phyloP scores from a whole-genome alignment of 2,888 invertebrate species.

The Lathronympha strigana region DNA sequence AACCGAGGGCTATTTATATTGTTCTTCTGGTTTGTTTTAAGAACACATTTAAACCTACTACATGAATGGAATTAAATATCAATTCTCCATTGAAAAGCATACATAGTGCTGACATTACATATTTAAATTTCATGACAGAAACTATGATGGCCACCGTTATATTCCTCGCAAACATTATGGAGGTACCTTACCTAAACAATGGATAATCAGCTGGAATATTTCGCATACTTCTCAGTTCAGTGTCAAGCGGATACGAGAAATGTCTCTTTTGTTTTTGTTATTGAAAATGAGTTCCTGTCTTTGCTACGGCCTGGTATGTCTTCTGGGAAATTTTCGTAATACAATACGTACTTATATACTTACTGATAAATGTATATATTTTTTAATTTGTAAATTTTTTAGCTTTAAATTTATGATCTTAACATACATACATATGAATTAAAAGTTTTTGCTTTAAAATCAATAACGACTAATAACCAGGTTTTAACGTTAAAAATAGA shows the following conservation, averaged over 20 bases:
- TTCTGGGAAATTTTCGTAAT: slow-evolving; percentile 18
- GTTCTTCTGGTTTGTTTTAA: neutral
- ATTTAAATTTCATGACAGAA: neutral
- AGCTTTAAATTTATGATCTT: no score
- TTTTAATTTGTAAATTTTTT: no score
- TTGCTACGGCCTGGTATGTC: neutral
- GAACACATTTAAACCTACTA: neutral
- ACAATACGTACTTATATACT: neutral
- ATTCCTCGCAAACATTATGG: slow-evolving; percentile 8
- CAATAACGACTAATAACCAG: no score
- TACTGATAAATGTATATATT: no score
- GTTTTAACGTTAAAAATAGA: no score
- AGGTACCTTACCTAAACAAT: slow-evolving; percentile 18
- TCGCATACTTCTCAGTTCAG: slow-evolving; percentile 16
- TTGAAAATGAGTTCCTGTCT: slow-evolving; percentile 26
- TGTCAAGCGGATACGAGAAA: slow-evolving; percentile 27
- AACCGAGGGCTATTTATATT: neutral
- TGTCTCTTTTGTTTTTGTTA: slow-evolving; percentile 20
- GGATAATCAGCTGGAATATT: slow-evolving; percentile 26
- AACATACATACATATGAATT: no score
- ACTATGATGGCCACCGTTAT: slow-evolving; percentile 22
- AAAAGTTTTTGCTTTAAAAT: no score
- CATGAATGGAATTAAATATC: neutral
- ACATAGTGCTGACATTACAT: neutral
- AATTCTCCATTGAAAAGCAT: neutral